Percentiles rank a stretch among this genome's conserved stretches.
Conservation (phyloP, 2,888 invertebrate genomes). For the Allacma fusca region DNA sequence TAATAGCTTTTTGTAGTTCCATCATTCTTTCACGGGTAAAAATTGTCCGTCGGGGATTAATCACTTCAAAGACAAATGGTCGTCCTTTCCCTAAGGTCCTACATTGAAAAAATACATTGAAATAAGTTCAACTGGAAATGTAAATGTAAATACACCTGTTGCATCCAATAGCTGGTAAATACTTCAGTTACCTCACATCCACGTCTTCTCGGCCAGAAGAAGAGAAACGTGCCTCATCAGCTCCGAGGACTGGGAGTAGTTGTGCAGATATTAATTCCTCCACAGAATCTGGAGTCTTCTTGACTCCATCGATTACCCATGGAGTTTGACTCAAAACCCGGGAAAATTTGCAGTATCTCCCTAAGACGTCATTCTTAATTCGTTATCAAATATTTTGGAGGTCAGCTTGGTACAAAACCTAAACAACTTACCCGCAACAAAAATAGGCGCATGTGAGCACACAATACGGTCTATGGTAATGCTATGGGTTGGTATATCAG, state of each 20-base stretch:
- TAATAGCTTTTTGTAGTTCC: slow-evolving; percentile 71
- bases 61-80: slow-evolving; percentile 89
- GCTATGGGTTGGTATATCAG: slow-evolving; percentile 65
- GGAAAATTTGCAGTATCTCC: slow-evolving; percentile 84
- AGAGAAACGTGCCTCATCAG: slow-evolving; percentile 77
- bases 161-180: too few relatives aligned
- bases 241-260: slow-evolving; percentile 71
- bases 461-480: slow-evolving; percentile 68
- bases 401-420: background rate
- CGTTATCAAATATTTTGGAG: background rate
- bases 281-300: slow-evolving; percentile 85
- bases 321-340: slow-evolving; percentile 91
- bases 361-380: slow-evolving; percentile 63
- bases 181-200: slow-evolving; percentile 73
- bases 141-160: too few relatives aligned
- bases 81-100: slow-evolving; percentile 88
- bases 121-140: too few relatives aligned
- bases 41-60: slow-evolving; percentile 71
- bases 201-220: slow-evolving; percentile 97
- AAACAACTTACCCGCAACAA: slow-evolving; percentile 67
- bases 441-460: slow-evolving; percentile 71
- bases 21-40: slow-evolving; percentile 68
- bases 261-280: slow-evolving; percentile 84
- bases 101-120: slow-evolving; percentile 20
- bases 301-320: slow-evolving; percentile 84